Base-by-base conservation (phyloP, 2,888 invertebrate genomes). In the Zele albiditarsus region DNA sequence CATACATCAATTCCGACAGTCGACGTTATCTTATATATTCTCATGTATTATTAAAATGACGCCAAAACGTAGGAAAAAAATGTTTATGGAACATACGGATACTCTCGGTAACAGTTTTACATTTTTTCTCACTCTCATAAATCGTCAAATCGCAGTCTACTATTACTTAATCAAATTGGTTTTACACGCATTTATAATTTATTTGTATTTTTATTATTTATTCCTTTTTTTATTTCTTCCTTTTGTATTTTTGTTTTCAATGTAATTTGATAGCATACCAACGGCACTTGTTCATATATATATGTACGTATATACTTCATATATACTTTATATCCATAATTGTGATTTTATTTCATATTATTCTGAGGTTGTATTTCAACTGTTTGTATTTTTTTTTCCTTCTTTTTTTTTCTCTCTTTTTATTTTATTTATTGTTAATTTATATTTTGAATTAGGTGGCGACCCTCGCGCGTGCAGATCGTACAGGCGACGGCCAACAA, bases 401-500 rank as follows among this genome's bases (percentile, higher is more conserved):
- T 69, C 66, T 71, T 57, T 28, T 72, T 68, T 27, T 62, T 74
- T 63, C n/a, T 33, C 60, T 46, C 67, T 71, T 73, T 28, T 73
- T 73, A 62, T 66, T 53, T 67, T 62, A 53, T 71, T 33, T 14
- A 71, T 74, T 49, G 53, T 76, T 77, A 76, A 76, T 76, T 80
- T 77, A 66, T 42, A 65, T 78, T 82, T 75, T 75, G 80, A 78
- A 78, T 80, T 78, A 79, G 79, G 76, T 79, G 79, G 77, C 81
- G 83, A 84, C 86, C 84, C 85, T 87, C 85, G 86, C 87, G 87
- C 84, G 84, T 85, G 84, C 79, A 83, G 82, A 84, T 84, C 77
- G 81, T 31, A 82, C 79, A 81, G 77, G 75, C 76, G 74, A 66
- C 77, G 76, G 75, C 71, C 69, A 63, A 69, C 25, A 38, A 62